phyloP scores from a whole-genome alignment of 2,797 vertebrate genomes.

The Pseudocheirus occidentalis region DNA sequence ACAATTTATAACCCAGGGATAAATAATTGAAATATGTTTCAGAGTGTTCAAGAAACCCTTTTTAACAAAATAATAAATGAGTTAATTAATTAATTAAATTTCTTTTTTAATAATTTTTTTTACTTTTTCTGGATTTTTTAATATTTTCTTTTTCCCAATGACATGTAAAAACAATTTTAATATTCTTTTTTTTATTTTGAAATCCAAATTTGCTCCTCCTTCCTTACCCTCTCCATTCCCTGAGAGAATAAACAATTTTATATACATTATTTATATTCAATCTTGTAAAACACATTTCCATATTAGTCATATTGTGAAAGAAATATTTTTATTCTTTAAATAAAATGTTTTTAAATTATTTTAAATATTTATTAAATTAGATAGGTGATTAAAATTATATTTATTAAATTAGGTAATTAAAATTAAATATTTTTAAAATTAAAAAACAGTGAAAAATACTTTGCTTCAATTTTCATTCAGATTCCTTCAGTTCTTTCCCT shows the following conservation, averaged over 20 bases:
- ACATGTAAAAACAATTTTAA: too few species aligned
- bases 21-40: neutral
- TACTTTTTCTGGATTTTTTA: neutral
- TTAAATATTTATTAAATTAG: too few species aligned
- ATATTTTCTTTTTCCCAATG: too few species aligned
- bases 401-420: too few species aligned
- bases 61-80: neutral
- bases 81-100: neutral
- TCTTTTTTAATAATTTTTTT: neutral
- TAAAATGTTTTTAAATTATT: too few species aligned
- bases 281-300: neutral
- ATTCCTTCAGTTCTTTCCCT: neutral
- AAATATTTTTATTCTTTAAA: too few species aligned
- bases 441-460: neutral
- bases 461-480: neutral
- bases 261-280: neutral
- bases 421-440: neutral
- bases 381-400: too few species aligned
- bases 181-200: too few species aligned
- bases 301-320: neutral
- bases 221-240: too few species aligned
- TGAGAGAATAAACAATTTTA: too few species aligned
- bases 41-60: neutral
- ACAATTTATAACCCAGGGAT: too few species aligned
- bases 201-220: too few species aligned